Percentiles rank a stretch among this genome's conserved stretches.
phyloP scores from a whole-genome alignment of 2,888 invertebrate species.

The Drosophila anomelani region DNA sequence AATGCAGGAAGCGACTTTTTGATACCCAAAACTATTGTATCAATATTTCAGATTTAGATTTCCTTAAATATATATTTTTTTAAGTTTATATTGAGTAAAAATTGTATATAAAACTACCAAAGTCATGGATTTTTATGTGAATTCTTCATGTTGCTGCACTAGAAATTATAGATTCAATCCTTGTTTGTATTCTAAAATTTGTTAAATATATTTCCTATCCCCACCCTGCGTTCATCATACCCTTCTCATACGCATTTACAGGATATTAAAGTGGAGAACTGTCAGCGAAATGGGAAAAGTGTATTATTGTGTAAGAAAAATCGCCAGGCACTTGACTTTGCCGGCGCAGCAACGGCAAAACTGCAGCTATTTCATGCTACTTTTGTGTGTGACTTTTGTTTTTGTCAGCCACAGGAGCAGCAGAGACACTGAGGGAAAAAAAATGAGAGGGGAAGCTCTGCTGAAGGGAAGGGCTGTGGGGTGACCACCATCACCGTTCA shows the following conservation, averaged over 20 bases:
- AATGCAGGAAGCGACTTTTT: background rate
- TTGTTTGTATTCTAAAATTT: background rate
- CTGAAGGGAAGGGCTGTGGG: background rate
- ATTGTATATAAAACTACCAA: background rate
- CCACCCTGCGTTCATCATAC: conserved; percentile 5
- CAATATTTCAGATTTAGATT: background rate
- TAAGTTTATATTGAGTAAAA: too few relatives aligned
- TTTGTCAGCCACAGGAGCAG: conserved; percentile 60
- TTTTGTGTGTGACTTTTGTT: conserved; percentile 76
- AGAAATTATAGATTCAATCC: background rate
- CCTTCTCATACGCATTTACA: background rate
- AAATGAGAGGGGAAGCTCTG: background rate
- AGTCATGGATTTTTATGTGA: background rate
- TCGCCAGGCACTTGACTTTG: conserved; percentile 74
- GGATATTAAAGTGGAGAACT: conserved; percentile 59
- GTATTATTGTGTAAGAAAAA: conserved; percentile 80
- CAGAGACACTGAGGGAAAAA: conserved; percentile 11
- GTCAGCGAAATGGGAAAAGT: conserved; percentile 77
- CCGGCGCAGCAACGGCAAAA: conserved; percentile 40
- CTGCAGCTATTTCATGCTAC: conserved; percentile 70
- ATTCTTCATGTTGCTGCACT: background rate
- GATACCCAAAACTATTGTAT: background rate
- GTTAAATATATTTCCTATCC: background rate
- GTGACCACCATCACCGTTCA: conserved; percentile 26
- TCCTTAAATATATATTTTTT: too few relatives aligned